Evolutionary conservation across 1,140 invertebrate species (phyloP).

Genomic region (Neuroterus valhalla): DNA sequence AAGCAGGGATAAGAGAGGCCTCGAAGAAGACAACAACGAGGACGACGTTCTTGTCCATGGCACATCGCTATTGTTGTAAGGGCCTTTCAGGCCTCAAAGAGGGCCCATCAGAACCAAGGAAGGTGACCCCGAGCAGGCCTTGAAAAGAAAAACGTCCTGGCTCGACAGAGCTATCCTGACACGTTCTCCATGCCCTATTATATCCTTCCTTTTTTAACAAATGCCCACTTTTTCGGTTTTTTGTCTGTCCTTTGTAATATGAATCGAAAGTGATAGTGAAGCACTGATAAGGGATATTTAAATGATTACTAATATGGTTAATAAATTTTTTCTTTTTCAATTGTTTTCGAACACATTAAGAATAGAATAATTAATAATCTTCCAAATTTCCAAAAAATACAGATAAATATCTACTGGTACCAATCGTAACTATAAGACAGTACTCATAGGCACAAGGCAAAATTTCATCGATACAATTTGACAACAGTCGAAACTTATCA

Average conservation of each 20-base stretch:
- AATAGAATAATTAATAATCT: no score
- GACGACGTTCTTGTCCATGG: constrained; percentile 53
- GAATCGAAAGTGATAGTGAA: background rate
- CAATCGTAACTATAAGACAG: no score
- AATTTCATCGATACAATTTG: no score
- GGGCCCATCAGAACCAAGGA: constrained; percentile 52
- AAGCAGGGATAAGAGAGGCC: constrained; percentile 41
- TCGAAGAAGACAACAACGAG: constrained; percentile 43
- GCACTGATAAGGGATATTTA: no score
- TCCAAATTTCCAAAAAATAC: no score
- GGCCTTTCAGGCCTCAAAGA: constrained; percentile 61
- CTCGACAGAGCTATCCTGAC: constrained; percentile 50
- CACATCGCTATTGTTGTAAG: constrained; percentile 60
- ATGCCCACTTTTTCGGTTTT: background rate
- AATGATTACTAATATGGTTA: no score
- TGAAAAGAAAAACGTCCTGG: constrained; percentile 46
- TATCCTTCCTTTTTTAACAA: constrained; percentile 37
- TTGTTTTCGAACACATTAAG: no score
- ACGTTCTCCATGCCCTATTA: constrained; percentile 44
- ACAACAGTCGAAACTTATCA: no score
- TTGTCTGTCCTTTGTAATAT: background rate
- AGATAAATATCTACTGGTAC: no score
- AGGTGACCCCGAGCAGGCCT: constrained; percentile 57
- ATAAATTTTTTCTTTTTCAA: no score
- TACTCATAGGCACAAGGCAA: no score